Conservation (phyloP, 2,113 vertebrate species). For the Phaethornis superciliosus region DNA sequence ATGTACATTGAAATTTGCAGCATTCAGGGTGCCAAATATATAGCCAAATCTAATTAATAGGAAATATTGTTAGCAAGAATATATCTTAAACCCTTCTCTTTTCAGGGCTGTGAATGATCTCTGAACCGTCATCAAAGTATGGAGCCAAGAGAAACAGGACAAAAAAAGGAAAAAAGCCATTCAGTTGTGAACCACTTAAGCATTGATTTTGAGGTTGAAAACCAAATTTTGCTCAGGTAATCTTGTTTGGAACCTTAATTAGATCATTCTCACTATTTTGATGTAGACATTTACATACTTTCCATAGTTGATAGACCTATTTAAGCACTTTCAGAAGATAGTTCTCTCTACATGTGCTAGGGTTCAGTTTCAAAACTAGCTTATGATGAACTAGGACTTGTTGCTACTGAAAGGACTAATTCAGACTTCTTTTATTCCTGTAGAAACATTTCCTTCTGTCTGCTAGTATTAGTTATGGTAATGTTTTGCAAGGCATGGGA, state of each 20-base stretch:
- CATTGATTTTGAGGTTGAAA: not conserved
- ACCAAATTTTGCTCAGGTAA: not conserved
- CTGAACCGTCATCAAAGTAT: not conserved
- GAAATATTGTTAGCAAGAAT: not conserved
- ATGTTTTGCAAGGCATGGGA: not conserved
- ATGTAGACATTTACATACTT: not conserved
- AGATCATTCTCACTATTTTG: not conserved
- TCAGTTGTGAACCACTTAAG: not conserved
- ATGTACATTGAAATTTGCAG: not conserved
- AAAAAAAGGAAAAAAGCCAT: not conserved
- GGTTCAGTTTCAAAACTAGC: not conserved
- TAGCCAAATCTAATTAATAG: not conserved
- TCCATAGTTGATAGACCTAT: fast-evolving
- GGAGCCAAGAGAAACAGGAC: not conserved
- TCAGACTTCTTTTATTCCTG: not conserved
- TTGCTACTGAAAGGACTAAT: not conserved
- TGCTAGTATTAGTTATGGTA: not conserved
- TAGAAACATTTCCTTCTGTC: not conserved
- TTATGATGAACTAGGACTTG: not conserved
- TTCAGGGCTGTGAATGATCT: not conserved
- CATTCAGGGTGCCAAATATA: not conserved
- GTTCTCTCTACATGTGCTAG: not conserved
- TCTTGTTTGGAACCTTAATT: not conserved
- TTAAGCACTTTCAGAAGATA: not conserved
- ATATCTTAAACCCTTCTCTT: not conserved